Evolutionary conservation across 1,140 invertebrate genomes (phyloP), one percentile per base, ranked within the genome.

Genomic region (Lasaia peninsularis): DNA sequence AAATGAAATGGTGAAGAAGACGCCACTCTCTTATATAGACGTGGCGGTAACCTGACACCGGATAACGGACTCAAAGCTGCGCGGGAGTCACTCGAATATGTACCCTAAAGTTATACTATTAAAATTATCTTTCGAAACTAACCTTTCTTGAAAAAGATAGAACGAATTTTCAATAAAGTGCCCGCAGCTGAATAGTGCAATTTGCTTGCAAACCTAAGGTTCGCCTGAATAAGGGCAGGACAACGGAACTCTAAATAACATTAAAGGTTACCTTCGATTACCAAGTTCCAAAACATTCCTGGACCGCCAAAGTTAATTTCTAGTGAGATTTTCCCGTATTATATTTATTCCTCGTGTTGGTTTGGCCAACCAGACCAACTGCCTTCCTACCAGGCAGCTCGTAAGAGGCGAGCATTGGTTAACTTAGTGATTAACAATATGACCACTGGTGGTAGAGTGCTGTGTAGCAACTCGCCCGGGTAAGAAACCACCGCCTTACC

Each of bases 1-100:
- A 75, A 88, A 88, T 88, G 85, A 88, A 88, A 88, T 86, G 73
- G 76, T 86, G 79, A 84, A 82, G 83, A 88, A 84, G 83, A 82
- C 78, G 78, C 78, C 78, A 63, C 81, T 75, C 73, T 80, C 85
- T 88, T 88, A 74, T 88, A 88, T 88, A 88, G 85, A 88, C 85
- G 75, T 78, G 76, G 77, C 76, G 75, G 86, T 88, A 88, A 86
- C 86, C 86, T 88, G 86, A 83, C 86, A 81, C 81, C 80, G 80
- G 78, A 88, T 88, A 88, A 88, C 86, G 86, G 86, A 74, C 74
- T 80, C 75, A 67, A 61, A 63, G 69, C 57, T 63, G 62, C 70
- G 60, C 62, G 49, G 35, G 49, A 56, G 65, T 58, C 71, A 69
- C 53, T 48, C 74, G 53, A 83, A 55, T 73, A 60, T 70, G 63